These are phyloP conservation scores for Pseudorectes ferrugineus DNA, from an alignment of 2,113 vertebrate species.

Conservation along the genomic window DNA sequence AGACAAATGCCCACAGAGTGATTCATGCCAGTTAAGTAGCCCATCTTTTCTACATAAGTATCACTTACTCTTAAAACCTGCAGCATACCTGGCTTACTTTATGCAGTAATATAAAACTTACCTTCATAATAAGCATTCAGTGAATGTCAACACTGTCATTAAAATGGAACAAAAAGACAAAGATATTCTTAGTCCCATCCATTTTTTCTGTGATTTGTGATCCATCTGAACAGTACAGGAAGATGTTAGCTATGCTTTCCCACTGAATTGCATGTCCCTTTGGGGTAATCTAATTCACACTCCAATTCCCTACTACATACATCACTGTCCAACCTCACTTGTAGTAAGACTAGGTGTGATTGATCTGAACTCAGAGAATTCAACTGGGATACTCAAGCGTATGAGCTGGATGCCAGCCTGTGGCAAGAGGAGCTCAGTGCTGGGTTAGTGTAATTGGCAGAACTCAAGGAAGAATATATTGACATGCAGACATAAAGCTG, in stretches of 20 bases:
- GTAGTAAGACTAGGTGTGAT: slow-evolving; percentile 4
- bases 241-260: slow-evolving; percentile 11
- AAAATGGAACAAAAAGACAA: background rate
- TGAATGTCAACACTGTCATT: background rate
- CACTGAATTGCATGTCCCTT: background rate
- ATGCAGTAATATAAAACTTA: background rate
- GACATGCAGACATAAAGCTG: background rate
- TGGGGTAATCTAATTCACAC: slow-evolving; percentile 28
- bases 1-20: background rate
- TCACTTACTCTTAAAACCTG: slow-evolving; percentile 21
- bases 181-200: background rate
- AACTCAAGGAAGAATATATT: background rate
- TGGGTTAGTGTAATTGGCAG: background rate
- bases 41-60: background rate
- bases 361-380: slow-evolving; percentile 30
- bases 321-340: slow-evolving; percentile 32
- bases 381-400: background rate
- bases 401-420: background rate
- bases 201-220: slow-evolving; percentile 28
- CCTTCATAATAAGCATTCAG: background rate
- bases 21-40: background rate
- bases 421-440: background rate
- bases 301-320: slow-evolving; percentile 10
- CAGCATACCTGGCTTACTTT: background rate
- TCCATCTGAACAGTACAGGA: background rate